Evolutionary conservation across 2,797 vertebrate genomes (phyloP), one percentile per base, ranked within the genome.

Genomic region (Rhinatrema bivittatum): DNA sequence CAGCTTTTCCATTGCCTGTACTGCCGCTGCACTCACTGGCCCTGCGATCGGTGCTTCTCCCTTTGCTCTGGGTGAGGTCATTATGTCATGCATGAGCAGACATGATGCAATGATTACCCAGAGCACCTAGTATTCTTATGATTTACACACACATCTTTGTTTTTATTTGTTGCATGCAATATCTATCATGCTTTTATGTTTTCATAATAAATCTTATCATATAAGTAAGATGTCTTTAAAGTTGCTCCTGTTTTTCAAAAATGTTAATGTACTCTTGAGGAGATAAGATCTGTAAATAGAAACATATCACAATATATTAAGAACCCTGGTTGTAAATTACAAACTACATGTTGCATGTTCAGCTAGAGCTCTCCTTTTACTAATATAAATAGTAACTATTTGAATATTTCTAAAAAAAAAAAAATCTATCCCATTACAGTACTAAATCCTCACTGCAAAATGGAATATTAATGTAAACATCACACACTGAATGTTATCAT

Each of bases 401-500:
- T 41, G 50, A 40, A 50, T 46, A 41, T 56, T 28, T 53, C 25
- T 34, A 46, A 29, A 48, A 42, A n/a, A 16, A 50, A 61, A 42
- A 46, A 23, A 25, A n/a, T 53, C 18, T 9, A 12, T 33, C 41
- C n/a, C n/a, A 40, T 32, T 30, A 46, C 52, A 35, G 36, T 31
- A 54, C 19, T 4, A 47, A 5, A 30, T 55, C 46, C 39, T 42
- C 38, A 59, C 70, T 42, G 17, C 62, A 32, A 65, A 66, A 53
- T 54, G 34, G 31, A n/a, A 62, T 10, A 25, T 31, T 28, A 15
- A 59, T 53, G 53, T 71, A 75, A 68, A 76, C 52, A 62, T 29
- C 23, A 23, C 12, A 42, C 39, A 51, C 20, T 46, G 11, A 11
- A 43, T 53, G 57, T 39, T 39, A 42, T 57, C 62, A 56, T 26